Base-by-base conservation (phyloP, 2,888 invertebrate species). In the Incurvaria masculella region DNA sequence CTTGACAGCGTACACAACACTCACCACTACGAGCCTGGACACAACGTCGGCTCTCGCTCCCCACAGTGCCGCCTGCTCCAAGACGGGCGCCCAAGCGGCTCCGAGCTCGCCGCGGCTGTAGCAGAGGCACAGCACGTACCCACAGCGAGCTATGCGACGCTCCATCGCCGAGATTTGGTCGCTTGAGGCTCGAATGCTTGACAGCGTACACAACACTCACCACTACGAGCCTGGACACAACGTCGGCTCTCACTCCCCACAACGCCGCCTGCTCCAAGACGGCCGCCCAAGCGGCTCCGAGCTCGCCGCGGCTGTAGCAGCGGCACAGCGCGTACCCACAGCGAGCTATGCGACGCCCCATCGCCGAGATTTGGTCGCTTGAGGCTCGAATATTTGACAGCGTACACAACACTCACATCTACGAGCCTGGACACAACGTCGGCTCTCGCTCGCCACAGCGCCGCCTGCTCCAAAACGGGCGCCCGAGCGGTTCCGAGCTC, bases 261-360 rank as follows among this genome's bases (percentile, higher is more conserved):
- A 62, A 43, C 0, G 66, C 61, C 14, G 53, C 26, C 16, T 61
- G 55, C 0, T 64, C 45, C 0, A 62, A 49, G 1, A 62, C 8
- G 42, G 39, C 8, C 41, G 50, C 51, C 50, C 43, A 57, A 53
- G 0, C 66, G 56, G 5, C 63, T 59, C 4, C 66, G 42, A 54
- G 60, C 53, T 2, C 62, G 55, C 8, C 54, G 21, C 42, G 39
- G 42, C 17, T 21, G 16, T 44, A 44, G 16, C 14, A 21, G 2
- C 21, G 23, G 5, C 10, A 16, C n/a, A 16, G 17, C 27, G 27
- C 10, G 16, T 17, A 27, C 6, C 8, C 27, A 3, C 4, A 4
- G 27, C 16, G 39, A 16, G 16, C n/a, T 5, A n/a, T 5, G 4
- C 6, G n/a, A 4, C 4, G 18, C 18, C 6, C 18, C 18, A 39